Conservation (phyloP, 92 coral and sea anemone species). For the Porites divaricata region DNA sequence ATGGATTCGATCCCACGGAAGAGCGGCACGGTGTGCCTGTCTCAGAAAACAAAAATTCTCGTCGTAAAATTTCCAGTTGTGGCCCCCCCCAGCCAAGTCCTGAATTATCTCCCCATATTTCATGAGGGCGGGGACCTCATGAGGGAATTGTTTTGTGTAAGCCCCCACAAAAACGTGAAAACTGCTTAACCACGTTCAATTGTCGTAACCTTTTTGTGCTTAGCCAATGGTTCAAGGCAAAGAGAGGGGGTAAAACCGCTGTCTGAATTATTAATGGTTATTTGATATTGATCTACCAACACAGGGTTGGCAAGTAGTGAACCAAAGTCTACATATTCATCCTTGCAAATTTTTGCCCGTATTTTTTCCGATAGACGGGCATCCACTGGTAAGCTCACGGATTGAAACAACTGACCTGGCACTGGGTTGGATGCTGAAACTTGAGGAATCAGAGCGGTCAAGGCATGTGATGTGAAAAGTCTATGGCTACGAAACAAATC, state of each 20-base stretch:
- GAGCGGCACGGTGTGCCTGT: slow-evolving; percentile 43
- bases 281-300: slow-evolving; percentile 3
- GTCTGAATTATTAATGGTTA: slow-evolving; percentile 35
- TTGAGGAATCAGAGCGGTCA: slow-evolving; percentile 16
- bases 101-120: slow-evolving; percentile 61
- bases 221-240: slow-evolving; percentile 42
- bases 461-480: too few species aligned
- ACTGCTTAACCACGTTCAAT: slow-evolving; percentile 38
- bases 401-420: slow-evolving; percentile 16
- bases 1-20: slow-evolving; percentile 59
- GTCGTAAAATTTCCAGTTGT: slow-evolving; percentile 67
- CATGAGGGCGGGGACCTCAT: slow-evolving; percentile 76
- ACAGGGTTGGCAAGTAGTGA: slow-evolving; percentile 28
- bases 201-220: slow-evolving; percentile 30
- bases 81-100: slow-evolving; percentile 61
- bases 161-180: slow-evolving; percentile 52
- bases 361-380: slow-evolving; percentile 31
- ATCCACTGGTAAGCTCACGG: slow-evolving; percentile 34
- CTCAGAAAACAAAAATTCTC: slow-evolving; percentile 63
- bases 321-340: slow-evolving; percentile 49
- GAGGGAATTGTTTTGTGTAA: slow-evolving; percentile 48
- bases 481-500: too few species aligned
- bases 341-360: slow-evolving; percentile 41
- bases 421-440: background rate
- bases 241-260: slow-evolving; percentile 35